Evolutionary conservation across 1,140 invertebrate species (phyloP), one percentile per base, ranked within the genome.

Genomic region (Drosophila trapezifrons): DNA sequence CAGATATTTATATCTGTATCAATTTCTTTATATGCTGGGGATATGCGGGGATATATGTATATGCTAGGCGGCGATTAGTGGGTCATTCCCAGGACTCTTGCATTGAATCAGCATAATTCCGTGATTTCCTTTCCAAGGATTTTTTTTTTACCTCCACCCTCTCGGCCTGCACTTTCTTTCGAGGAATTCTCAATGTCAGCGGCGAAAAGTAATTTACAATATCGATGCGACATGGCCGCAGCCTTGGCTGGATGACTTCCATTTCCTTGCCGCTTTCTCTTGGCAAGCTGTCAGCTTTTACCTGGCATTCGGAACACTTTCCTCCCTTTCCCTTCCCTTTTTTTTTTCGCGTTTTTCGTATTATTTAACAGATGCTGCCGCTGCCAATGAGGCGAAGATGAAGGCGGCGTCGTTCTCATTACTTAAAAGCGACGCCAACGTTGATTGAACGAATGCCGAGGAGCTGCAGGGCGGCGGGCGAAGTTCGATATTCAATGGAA

Each of bases 101-200:
- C 58, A 78, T 83, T 78, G 72, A 86, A 78, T 74, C 78, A 67
- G 73, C 65, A 76, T 72, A 78, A 82, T 72, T 62, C 51, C 58
- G 32, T 78, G 83, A 86, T 86, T 82, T 78, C 9, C 32, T 38
- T 43, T n/a, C n/a, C n/a, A n/a, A n/a, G 20, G 20, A 3, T 7
- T 47, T 12, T 12, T 45, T 22, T 9, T 1, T 0, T 4, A 1
- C 12, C 0, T 9, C n/a, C 35, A 65, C 27, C 12, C n/a, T 32
- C 52, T 45, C 17, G 2, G 5, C 12, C 40, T 47, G 42, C 42
- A 32, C 8, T 43, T 20, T 46, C 38, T 22, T 32, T 22, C 2
- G n/a, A 10, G 17, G 10, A 32, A 17, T 20, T 54, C 62, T 56
- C 67, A 71, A 71, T 71, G 67, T 70, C 67, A 70, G 42, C 20